phyloP scores from a whole-genome alignment of 1,140 invertebrate species.

The Thaumetopoea pityocampa region DNA sequence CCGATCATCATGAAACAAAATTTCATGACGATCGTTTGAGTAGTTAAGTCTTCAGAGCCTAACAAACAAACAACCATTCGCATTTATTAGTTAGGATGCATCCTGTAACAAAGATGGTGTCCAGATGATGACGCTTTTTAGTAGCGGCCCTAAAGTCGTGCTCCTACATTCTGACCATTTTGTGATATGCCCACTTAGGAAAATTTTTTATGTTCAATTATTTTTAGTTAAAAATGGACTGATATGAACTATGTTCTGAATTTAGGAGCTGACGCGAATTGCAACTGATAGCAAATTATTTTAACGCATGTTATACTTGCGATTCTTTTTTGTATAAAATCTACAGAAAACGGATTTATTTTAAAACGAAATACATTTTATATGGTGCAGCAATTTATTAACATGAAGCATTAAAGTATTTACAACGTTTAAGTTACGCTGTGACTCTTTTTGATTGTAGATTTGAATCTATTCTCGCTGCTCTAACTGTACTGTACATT shows the following conservation, averaged over 20 bases:
- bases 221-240: constrained; percentile 59
- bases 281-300: constrained; percentile 65
- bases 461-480: constrained; percentile 67
- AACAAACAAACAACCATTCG: too few species aligned
- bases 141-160: constrained; percentile 36
- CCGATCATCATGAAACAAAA: too few species aligned
- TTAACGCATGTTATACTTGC: constrained; percentile 60
- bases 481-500: constrained; percentile 60
- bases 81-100: too few species aligned
- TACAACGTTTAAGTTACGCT: constrained; percentile 23
- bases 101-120: too few species aligned
- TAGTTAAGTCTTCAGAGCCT: too few species aligned
- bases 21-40: too few species aligned
- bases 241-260: constrained; percentile 33
- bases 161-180: constrained; percentile 37
- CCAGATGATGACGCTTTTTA: constrained; percentile 27
- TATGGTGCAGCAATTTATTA: constrained; percentile 54
- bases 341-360: constrained; percentile 37
- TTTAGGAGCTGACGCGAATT: constrained; percentile 35
- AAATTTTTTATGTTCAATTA: constrained; percentile 63
- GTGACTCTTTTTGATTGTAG: constrained; percentile 54
- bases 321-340: constrained; percentile 55
- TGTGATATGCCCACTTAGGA: constrained; percentile 45
- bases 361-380: constrained; percentile 39
- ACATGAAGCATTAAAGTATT: constrained; percentile 73